Conservation (phyloP, 1,140 invertebrate genomes). For the Pseudachorutes palmiensis region DNA sequence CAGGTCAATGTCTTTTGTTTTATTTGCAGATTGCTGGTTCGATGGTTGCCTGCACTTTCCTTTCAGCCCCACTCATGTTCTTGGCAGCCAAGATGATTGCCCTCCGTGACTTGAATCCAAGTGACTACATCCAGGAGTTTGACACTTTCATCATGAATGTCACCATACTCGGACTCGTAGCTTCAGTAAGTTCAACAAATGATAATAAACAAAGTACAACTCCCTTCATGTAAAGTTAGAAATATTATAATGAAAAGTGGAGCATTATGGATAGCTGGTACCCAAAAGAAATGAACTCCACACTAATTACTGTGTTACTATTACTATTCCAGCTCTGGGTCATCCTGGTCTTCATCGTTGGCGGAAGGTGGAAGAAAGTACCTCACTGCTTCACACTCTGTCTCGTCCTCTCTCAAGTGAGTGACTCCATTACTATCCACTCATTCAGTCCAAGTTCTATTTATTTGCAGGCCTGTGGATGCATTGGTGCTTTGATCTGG, state of each 20-base stretch:
- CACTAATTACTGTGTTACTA: conserved; percentile 22
- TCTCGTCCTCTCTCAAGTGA: conserved; percentile 69
- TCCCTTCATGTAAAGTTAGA: no score
- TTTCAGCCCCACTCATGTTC: conserved; percentile 90
- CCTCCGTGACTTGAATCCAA: conserved; percentile 56
- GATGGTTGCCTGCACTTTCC: conserved; percentile 86
- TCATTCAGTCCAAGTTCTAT: no score
- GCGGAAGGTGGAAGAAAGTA: conserved; percentile 64
- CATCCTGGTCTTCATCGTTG: conserved; percentile 63
- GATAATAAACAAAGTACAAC: no score
- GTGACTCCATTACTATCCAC: no score
- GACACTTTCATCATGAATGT: conserved; percentile 71
- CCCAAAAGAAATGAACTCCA: no score
- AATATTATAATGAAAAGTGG: no score
- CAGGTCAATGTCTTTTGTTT: conserved; percentile 1
- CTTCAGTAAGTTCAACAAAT: conserved; percentile 57
- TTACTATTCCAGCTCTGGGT: conserved; percentile 60
- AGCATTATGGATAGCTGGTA: no score
- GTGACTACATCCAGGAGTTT: conserved; percentile 64
- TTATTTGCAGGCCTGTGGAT: conserved; percentile 50
- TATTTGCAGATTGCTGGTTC: conserved; percentile 68
- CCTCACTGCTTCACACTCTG: conserved; percentile 74
- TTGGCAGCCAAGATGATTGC: conserved; percentile 86
- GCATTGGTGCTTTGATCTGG: conserved; percentile 62
- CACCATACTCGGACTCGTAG: conserved; percentile 64